phyloP scores from a whole-genome alignment of 2,888 invertebrate species.

The Dynastes hyllus region DNA sequence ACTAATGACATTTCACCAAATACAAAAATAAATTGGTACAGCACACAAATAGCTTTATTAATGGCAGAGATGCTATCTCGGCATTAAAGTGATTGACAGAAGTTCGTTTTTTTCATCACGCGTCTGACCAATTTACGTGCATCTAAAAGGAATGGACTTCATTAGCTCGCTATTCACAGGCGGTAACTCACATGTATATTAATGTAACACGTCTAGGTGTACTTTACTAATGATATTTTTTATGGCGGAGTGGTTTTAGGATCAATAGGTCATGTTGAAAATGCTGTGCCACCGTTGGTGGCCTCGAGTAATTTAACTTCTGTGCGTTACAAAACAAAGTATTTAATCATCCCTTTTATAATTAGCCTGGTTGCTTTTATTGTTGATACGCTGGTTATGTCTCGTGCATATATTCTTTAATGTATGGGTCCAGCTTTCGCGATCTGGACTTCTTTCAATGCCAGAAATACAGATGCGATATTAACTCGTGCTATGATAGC shows the following conservation, averaged over 20 bases:
- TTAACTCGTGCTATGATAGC: neutral
- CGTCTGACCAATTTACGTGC: constrained; percentile 55
- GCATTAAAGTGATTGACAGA: constrained; percentile 55
- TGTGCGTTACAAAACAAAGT: constrained; percentile 52
- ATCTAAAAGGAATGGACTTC: constrained; percentile 57
- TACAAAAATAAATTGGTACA: constrained; percentile 32
- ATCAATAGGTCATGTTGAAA: constrained; percentile 50
- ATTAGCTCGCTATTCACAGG: constrained; percentile 59
- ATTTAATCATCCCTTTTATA: constrained; percentile 54
- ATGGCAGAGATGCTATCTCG: constrained; percentile 41
- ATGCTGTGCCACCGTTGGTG: constrained; percentile 55
- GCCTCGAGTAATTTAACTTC: constrained; percentile 51
- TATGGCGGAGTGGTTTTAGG: constrained; percentile 49
- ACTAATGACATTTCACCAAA: constrained; percentile 34
- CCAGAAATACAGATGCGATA: constrained; percentile 6
- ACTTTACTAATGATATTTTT: constrained; percentile 59
- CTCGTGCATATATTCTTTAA: constrained; percentile 23
- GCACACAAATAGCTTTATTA: constrained; percentile 48
- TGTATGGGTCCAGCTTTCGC: constrained; percentile 15
- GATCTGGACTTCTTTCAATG: constrained; percentile 22
- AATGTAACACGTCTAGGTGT: constrained; percentile 59
- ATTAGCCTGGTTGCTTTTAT: constrained; percentile 48
- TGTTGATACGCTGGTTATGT: constrained; percentile 22
- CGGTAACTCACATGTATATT: constrained; percentile 59
- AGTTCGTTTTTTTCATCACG: constrained; percentile 53